Percentiles rank a stretch among this genome's conserved stretches.
phyloP scores from a whole-genome alignment of 2,113 vertebrate species.

The Vulpes vulpes region DNA sequence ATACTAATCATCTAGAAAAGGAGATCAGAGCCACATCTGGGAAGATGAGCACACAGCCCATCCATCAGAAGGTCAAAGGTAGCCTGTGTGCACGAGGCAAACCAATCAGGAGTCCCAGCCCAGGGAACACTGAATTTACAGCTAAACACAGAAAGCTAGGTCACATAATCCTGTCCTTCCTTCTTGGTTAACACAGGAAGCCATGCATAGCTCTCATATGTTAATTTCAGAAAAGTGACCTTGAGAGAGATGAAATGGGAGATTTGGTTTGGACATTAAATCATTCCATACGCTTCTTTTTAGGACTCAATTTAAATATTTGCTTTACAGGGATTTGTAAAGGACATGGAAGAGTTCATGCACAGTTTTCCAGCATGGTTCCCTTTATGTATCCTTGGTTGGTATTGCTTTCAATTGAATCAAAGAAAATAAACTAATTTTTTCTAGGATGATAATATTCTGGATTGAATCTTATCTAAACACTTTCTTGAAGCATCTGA shows the following conservation, averaged over 20 bases:
- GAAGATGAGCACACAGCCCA: not conserved
- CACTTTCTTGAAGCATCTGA: not conserved
- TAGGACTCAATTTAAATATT: conserved; percentile 21
- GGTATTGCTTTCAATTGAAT: not conserved
- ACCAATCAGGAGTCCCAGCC: conserved; percentile 51
- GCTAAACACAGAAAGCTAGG: not conserved
- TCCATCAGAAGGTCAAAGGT: not conserved
- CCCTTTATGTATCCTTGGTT: conserved; percentile 12
- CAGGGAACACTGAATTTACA: conserved; percentile 64
- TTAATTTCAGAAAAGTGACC: conserved; percentile 76
- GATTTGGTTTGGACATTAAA: conserved; percentile 57
- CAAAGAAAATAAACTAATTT: not conserved
- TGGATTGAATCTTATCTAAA: not conserved
- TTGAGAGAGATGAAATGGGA: conserved; percentile 30
- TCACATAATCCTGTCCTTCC: not conserved
- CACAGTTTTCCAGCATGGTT: not conserved
- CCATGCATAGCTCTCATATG: conserved; percentile 64
- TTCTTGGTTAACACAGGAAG: conserved; percentile 57
- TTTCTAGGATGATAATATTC: not conserved
- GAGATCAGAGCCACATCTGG: not conserved
- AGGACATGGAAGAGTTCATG: not conserved
- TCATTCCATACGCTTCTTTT: not conserved
- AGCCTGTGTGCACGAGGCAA: not conserved
- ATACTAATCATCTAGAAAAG: not conserved
- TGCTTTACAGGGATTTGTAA: conserved; percentile 43